Base-by-base conservation (phyloP, 2,888 invertebrate genomes). In the Drosophila pegasa region DNA sequence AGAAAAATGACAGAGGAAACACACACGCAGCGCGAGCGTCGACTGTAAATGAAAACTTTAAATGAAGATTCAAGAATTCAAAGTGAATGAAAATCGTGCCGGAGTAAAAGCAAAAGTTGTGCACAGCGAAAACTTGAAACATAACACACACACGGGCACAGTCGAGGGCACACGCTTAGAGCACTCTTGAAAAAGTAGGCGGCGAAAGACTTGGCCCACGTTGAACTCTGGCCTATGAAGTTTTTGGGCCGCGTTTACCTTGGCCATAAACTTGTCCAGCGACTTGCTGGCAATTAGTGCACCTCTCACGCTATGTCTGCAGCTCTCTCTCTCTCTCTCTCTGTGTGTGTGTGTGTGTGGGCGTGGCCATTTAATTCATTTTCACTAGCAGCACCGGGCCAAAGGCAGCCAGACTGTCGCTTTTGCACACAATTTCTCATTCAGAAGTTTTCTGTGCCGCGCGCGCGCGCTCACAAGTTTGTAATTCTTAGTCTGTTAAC, bases 401-500 rank as follows among this genome's bases (percentile, higher is more conserved):
- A 9, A 6, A 66, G 45, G 62, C 62, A 29, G 45, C 38, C 43
- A 67, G 61, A 74, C 77, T 80, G 87, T 78, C 84, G 87, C 84
- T 71, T 87, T 88, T 78, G 85, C 89, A 87, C 85, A 88, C 85
- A 88, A 87, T 87, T 85, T 85, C 81, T 87, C 85, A 85, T 85
- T 87, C 81, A 80, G 73, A 88, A 86, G 75, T 88, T 88, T 78
- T 64, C 37, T 56, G 52, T 38, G 27, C 66, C 59, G 43, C 54
- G 72, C 65, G 55, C 64, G 61, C 37, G 31, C 71, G 31, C 43
- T n/a, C 65, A 66, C 79, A 84, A 88, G 89, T 86, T 86, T 88
- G 85, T 81, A 86, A 89, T 89, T 86, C 88, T 86, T 89, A 78
- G 88, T 88, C 89, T 78, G 86, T 89, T 89, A 86, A 86, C 80